These are phyloP conservation scores for Pipistrellus pipistrellus DNA, from an alignment of 2,797 vertebrate genomes.

Conservation along the genomic window DNA sequence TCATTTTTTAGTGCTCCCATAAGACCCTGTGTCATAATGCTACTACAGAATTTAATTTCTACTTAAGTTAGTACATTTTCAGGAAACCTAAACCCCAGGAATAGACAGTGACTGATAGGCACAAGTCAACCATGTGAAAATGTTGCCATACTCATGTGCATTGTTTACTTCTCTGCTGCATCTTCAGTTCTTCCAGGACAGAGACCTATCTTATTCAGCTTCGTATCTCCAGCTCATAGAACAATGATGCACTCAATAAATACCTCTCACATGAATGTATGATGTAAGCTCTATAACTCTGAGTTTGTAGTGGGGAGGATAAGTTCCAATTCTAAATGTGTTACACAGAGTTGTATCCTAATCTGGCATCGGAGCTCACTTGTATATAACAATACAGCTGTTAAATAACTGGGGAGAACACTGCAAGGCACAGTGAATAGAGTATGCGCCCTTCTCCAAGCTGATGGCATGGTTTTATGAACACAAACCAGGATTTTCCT, in stretches of 20 bases:
- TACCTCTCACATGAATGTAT: not conserved
- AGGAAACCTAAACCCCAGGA: not conserved
- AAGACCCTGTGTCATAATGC: not conserved
- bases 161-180: not conserved
- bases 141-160: not conserved
- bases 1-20: not conserved
- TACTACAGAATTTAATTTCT: constrained; percentile 15
- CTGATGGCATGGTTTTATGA: constrained; percentile 70
- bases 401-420: not conserved
- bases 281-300: constrained; percentile 27
- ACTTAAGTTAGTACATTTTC: constrained; percentile 9
- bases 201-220: not conserved
- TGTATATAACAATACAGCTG: not conserved
- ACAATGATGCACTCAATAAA: not conserved
- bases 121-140: not conserved
- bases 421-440: not conserved
- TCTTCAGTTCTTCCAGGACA: not conserved
- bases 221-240: not conserved
- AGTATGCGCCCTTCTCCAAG: not conserved
- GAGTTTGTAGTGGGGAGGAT: not conserved
- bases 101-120: not conserved
- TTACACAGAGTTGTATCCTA: constrained; percentile 16
- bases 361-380: not conserved
- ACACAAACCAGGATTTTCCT: constrained; percentile 70
- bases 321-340: constrained; percentile 53